Conservation (phyloP, 1,140 invertebrate species). For the Pygmarrhopalites habei region DNA sequence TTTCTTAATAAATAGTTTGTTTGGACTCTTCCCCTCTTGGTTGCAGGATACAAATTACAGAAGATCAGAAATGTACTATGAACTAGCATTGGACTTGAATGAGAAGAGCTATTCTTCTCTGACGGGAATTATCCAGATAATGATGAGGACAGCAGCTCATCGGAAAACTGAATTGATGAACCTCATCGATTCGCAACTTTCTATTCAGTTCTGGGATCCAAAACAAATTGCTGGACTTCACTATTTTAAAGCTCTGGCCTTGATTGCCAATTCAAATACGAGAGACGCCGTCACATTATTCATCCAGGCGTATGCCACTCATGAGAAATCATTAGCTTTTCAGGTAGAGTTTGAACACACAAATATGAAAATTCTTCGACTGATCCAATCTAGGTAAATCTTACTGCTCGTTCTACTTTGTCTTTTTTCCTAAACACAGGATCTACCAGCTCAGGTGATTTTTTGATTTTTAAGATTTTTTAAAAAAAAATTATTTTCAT, state of each 20-base stretch:
- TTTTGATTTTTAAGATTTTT: not conserved
- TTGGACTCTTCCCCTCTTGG: too few relatives aligned
- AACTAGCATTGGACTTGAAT: not conserved
- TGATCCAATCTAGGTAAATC: not conserved
- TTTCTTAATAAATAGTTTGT: too few relatives aligned
- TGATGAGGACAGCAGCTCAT: not conserved
- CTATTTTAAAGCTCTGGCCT: not conserved
- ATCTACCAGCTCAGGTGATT: too few relatives aligned
- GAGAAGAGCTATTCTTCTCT: not conserved
- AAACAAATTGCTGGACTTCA: not conserved
- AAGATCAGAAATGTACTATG: conserved; percentile 6
- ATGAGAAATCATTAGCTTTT: not conserved
- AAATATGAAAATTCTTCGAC: not conserved
- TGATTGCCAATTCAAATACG: not conserved
- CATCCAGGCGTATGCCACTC: not conserved
- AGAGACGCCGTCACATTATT: not conserved
- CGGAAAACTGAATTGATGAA: not conserved
- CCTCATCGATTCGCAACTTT: not conserved
- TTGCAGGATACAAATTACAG: conserved; percentile 4
- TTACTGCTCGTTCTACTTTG: not conserved
- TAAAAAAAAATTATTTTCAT: not conserved
- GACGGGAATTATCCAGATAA: not conserved
- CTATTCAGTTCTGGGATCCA: not conserved
- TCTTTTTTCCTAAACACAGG: not conserved
- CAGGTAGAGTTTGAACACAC: not conserved